Evolutionary conservation across 2,888 invertebrate species (phyloP).

Genomic region (Scaptomyza cyrtandrae): DNA sequence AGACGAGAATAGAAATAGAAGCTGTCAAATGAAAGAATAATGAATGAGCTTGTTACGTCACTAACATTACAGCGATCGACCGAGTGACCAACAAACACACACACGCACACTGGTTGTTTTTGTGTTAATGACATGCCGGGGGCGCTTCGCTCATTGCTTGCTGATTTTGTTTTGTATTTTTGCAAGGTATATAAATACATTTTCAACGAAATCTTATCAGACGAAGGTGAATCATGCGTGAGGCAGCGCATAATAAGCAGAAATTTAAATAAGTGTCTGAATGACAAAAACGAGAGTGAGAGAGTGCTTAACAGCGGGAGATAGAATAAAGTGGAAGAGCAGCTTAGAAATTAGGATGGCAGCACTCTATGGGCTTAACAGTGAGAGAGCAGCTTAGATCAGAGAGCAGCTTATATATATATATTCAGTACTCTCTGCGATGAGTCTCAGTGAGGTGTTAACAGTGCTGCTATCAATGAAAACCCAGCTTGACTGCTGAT

Average conservation of each 20-base stretch:
- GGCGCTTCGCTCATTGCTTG: constrained; percentile 38
- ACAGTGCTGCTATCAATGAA: background rate
- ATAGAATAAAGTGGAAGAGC: constrained; percentile 5
- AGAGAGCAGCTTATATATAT: constrained; percentile 4
- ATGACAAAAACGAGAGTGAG: constrained; percentile 8
- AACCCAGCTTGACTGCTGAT: constrained; percentile 3
- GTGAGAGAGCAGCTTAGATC: constrained; percentile 3
- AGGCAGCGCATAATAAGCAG: constrained; percentile 45
- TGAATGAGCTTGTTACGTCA: constrained; percentile 61
- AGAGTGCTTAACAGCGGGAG: constrained; percentile 1
- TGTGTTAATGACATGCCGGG: constrained; percentile 31
- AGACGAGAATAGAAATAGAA: constrained; percentile 12
- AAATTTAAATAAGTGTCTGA: constrained; percentile 30
- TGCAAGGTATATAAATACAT: constrained; percentile 31
- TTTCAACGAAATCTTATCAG: constrained; percentile 17
- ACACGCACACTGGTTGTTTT: too few relatives aligned
- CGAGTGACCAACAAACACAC: constrained; percentile 44
- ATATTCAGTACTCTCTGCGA: too few relatives aligned
- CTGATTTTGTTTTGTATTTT: constrained; percentile 24
- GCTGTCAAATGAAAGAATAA: constrained; percentile 28
- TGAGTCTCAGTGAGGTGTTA: background rate
- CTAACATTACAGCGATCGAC: constrained; percentile 37
- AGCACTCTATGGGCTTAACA: constrained; percentile 3
- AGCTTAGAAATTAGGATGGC: constrained; percentile 19
- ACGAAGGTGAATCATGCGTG: constrained; percentile 66